phyloP scores from a whole-genome alignment of 2,888 invertebrate species.

The Proisotoma minuta region DNA sequence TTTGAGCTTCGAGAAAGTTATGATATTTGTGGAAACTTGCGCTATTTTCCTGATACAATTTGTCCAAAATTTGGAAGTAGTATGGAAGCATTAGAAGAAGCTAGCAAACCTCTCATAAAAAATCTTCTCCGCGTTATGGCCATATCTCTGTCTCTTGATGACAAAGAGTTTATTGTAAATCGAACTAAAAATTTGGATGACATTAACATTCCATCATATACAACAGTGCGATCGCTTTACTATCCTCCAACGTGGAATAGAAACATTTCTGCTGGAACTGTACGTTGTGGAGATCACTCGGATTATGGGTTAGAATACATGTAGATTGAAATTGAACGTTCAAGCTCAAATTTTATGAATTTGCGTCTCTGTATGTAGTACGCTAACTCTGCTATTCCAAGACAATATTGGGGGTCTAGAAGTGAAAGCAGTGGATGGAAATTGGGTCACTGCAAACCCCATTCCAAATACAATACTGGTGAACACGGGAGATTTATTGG shows the following conservation, averaged over 20 bases:
- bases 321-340: no score
- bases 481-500: slow-evolving; percentile 70
- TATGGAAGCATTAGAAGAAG: slow-evolving; percentile 62
- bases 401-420: slow-evolving; percentile 72
- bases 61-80: slow-evolving; percentile 62
- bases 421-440: slow-evolving; percentile 62
- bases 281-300: slow-evolving; percentile 66
- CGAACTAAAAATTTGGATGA: slow-evolving; percentile 26
- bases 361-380: no score
- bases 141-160: slow-evolving; percentile 32
- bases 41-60: slow-evolving; percentile 63
- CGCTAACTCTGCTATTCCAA: slow-evolving; percentile 66
- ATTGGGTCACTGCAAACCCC: slow-evolving; percentile 70
- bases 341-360: no score
- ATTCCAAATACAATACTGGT: slow-evolving; percentile 70
- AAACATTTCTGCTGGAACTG: slow-evolving; percentile 53
- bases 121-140: slow-evolving; percentile 57
- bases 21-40: slow-evolving; percentile 51
- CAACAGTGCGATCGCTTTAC: slow-evolving; percentile 65
- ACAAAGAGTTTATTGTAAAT: slow-evolving; percentile 36
- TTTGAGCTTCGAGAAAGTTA: slow-evolving; percentile 36
- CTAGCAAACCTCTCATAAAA: slow-evolving; percentile 64
- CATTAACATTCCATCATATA: slow-evolving; percentile 55
- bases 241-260: slow-evolving; percentile 59
- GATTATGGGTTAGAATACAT: no score